Percentiles rank a stretch among this genome's conserved stretches.
Conservation (phyloP, 2,888 invertebrate genomes). For the Elegia similella region DNA sequence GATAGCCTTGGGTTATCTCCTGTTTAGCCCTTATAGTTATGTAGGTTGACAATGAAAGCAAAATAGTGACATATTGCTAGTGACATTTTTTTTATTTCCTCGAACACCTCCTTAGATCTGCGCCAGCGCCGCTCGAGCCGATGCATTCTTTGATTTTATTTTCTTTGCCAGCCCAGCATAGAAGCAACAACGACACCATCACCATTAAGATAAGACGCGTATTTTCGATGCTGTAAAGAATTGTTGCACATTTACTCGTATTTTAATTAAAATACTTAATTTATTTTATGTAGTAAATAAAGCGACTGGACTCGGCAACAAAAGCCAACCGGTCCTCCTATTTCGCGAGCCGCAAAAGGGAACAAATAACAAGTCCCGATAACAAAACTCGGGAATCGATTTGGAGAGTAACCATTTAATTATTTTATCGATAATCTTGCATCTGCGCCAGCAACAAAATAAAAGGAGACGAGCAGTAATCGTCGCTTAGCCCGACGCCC, state of each 20-base stretch:
- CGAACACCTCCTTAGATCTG: no score
- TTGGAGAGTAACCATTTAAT: slow-evolving; percentile 82
- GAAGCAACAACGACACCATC: no score
- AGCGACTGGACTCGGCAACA: slow-evolving; percentile 24
- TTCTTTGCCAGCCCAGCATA: no score
- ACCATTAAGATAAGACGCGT: no score
- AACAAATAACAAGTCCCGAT: slow-evolving; percentile 73
- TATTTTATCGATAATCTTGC: slow-evolving; percentile 82
- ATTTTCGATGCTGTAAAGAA: no score
- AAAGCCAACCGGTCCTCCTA: slow-evolving; percentile 38
- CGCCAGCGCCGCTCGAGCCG: no score
- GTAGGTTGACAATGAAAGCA: no score
- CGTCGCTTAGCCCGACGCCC: slow-evolving; percentile 79
- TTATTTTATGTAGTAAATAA: slow-evolving; percentile 18
- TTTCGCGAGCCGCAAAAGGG: slow-evolving; percentile 66
- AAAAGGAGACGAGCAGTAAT: slow-evolving; percentile 71
- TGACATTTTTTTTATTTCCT: no score
- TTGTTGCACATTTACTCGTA: background rate
- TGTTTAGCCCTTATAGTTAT: no score
- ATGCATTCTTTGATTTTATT: no score
- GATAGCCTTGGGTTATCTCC: no score
- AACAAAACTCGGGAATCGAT: slow-evolving; percentile 81
- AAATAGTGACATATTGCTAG: no score
- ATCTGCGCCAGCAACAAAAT: slow-evolving; percentile 67
- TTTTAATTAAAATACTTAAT: slow-evolving; percentile 10